A percentile compares a stretch with the other conserved stretches of the same genome.
phyloP scores from a whole-genome alignment of 2,113 vertebrate species.

The Ceyx margarethae region DNA sequence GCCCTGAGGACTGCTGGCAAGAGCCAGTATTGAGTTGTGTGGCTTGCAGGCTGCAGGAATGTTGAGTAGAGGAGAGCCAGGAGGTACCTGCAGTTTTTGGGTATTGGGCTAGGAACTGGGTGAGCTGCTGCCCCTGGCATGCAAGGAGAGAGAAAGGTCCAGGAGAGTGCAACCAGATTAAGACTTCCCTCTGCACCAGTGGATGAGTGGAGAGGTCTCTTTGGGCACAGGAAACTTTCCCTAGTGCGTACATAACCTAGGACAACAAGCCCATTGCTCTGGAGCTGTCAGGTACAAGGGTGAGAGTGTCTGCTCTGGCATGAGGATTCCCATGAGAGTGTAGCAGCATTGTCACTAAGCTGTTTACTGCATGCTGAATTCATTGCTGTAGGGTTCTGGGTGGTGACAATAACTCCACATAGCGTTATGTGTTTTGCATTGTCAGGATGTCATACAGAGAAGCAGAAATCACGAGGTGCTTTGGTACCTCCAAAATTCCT shows the following conservation, averaged over 20 bases:
- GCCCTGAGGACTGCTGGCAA: not conserved
- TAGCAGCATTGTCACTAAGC: not conserved
- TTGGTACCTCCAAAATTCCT: not conserved
- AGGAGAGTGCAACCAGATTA: not conserved
- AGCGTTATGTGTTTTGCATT: rapidly evolving
- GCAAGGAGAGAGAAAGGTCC: not conserved
- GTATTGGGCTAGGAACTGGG: rapidly evolving
- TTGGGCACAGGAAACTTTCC: not conserved
- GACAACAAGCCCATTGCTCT: not conserved
- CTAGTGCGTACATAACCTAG: rapidly evolving
- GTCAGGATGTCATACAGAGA: not conserved
- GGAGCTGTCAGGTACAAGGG: not conserved
- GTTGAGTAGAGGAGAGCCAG: not conserved
- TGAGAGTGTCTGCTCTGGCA: not conserved
- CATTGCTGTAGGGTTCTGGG: not conserved
- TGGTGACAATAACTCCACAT: rapidly evolving
- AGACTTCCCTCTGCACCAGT: not conserved
- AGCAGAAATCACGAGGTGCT: not conserved
- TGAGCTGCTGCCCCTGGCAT: not conserved
- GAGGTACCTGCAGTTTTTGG: not conserved
- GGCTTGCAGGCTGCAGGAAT: not conserved
- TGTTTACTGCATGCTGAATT: rapidly evolving
- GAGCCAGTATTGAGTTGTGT: not conserved
- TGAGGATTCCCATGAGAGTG: not conserved
- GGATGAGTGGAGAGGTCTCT: not conserved